These are phyloP conservation scores for Coleophora flavipennella DNA, from an alignment of 2,888 invertebrate genomes.

Conservation along the genomic window DNA sequence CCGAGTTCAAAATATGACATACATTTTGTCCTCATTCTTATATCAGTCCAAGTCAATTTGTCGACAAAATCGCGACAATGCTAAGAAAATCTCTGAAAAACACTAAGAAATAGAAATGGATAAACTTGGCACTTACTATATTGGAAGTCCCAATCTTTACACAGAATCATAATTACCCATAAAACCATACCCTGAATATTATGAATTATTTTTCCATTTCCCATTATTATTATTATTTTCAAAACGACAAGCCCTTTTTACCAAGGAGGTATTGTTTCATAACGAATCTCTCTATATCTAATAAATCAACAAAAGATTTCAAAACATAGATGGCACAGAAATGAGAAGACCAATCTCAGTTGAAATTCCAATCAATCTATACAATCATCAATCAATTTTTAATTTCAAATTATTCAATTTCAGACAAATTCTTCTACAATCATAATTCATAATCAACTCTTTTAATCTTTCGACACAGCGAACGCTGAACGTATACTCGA, in stretches of 20 bases:
- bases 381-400: too few relatives aligned
- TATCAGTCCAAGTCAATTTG: too few relatives aligned
- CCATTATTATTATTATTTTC: too few relatives aligned
- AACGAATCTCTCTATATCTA: background rate
- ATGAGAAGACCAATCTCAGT: slow-evolving; percentile 2
- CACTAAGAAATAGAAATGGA: too few relatives aligned
- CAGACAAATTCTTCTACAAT: background rate
- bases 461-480: background rate
- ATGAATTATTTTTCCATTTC: background rate
- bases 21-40: too few relatives aligned
- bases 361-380: background rate
- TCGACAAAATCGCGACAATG: too few relatives aligned
- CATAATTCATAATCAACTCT: background rate
- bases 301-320: background rate
- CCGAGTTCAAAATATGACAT: too few relatives aligned
- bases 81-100: too few relatives aligned
- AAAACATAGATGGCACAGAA: slow-evolving; percentile 5
- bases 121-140: slow-evolving; percentile 4
- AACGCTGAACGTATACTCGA: background rate
- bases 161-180: background rate
- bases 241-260: too few relatives aligned
- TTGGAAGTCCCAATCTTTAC: slow-evolving; percentile 2
- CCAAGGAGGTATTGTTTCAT: too few relatives aligned
- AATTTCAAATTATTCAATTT: too few relatives aligned
- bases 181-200: background rate